These are phyloP conservation scores for Myotis planiceps DNA, from an alignment of 2,797 vertebrate species.

Conservation along the genomic window DNA sequence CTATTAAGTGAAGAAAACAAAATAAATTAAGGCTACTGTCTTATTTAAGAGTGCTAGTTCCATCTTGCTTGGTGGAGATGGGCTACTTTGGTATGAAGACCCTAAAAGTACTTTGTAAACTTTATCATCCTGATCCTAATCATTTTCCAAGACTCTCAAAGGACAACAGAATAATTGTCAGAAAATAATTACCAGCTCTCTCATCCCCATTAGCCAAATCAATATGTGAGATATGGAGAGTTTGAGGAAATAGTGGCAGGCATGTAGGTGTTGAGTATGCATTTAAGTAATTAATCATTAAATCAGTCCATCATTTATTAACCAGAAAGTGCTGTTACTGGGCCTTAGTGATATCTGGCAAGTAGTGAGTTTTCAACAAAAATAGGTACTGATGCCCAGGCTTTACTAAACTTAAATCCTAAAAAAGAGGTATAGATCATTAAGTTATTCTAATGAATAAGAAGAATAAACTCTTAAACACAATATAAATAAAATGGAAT, in stretches of 20 bases:
- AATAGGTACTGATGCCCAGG: neutral
- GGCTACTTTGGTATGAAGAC: neutral
- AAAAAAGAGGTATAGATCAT: neutral
- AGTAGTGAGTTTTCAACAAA: constrained; percentile 34
- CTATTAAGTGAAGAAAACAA: neutral
- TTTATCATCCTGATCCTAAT: neutral
- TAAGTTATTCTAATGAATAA: neutral
- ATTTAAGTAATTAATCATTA: constrained; percentile 31
- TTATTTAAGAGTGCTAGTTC: neutral
- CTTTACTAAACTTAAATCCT: constrained; percentile 14
- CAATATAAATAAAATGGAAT: neutral
- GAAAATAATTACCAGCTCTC: constrained; percentile 14
- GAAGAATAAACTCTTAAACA: neutral
- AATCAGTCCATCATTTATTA: neutral
- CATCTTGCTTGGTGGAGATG: neutral
- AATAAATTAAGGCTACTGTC: neutral
- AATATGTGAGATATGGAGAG: neutral
- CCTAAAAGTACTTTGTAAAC: constrained; percentile 15
- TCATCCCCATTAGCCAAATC: neutral
- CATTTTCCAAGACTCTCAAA: neutral
- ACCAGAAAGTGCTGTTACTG: neutral
- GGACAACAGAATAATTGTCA: neutral
- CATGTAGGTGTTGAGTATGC: neutral
- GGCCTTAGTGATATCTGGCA: neutral
- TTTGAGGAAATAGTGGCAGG: neutral